Evolutionary conservation across 2,888 invertebrate genomes (phyloP).

Genomic region (Phymatocera aterrima): DNA sequence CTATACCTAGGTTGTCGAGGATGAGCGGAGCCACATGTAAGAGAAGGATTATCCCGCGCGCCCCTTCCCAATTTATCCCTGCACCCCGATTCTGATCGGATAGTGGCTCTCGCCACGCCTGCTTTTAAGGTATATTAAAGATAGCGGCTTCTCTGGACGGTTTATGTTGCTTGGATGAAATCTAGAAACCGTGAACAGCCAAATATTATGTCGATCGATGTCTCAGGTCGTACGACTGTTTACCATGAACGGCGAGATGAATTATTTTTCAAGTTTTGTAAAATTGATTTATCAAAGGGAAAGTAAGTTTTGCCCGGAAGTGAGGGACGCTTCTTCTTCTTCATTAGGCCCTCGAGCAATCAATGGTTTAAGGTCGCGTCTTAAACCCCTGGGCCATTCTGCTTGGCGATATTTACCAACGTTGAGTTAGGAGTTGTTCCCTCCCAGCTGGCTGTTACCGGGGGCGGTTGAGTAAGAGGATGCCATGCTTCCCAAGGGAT

Average conservation of each 20-base stretch:
- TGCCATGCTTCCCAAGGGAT: constrained; percentile 24
- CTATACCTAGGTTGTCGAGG: constrained; percentile 9
- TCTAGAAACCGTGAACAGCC: neutral
- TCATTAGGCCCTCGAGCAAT: neutral
- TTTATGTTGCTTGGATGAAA: constrained; percentile 40
- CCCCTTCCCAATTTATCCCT: constrained; percentile 45
- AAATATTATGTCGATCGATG: too few species aligned
- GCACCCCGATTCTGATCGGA: constrained; percentile 60
- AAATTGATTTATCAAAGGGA: constrained; percentile 14
- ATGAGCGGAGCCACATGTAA: constrained; percentile 61
- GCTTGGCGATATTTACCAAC: constrained; percentile 24
- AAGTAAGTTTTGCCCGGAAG: constrained; percentile 5
- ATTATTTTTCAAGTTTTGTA: constrained; percentile 2
- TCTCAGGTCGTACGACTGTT: neutral
- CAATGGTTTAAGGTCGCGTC: constrained; percentile 31
- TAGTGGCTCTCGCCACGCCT: constrained; percentile 59
- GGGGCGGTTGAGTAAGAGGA: neutral
- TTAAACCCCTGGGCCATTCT: constrained; percentile 21
- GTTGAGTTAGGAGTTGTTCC: constrained; percentile 32
- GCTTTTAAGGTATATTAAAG: constrained; percentile 69
- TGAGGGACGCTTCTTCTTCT: neutral
- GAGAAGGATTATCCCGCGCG: constrained; percentile 69
- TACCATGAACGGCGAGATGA: neutral
- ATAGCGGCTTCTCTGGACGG: constrained; percentile 52
- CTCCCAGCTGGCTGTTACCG: constrained; percentile 1